Percentiles rank a stretch among this genome's conserved stretches.
These are phyloP conservation scores for Tangara arthus DNA, from an alignment of 2,797 vertebrate genomes.

Conservation along the genomic window DNA sequence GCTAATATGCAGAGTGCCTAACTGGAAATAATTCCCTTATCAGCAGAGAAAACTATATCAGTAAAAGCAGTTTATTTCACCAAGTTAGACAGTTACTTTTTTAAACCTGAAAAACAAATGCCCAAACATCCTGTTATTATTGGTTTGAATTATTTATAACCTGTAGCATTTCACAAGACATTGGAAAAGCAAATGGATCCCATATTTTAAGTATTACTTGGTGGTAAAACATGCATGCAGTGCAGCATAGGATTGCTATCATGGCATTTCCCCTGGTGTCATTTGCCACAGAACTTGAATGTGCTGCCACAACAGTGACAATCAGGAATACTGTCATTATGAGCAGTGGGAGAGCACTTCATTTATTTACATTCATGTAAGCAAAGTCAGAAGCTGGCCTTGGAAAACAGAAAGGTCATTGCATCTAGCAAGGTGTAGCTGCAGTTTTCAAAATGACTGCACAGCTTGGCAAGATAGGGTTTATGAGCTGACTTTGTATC, in stretches of 20 bases:
- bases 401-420: slow-evolving; percentile 20
- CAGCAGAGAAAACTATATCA: background rate
- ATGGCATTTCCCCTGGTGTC: background rate
- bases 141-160: slow-evolving; percentile 49
- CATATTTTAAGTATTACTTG: slow-evolving; percentile 37
- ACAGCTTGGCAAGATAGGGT: background rate
- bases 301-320: slow-evolving; percentile 13
- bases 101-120: slow-evolving; percentile 13
- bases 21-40: background rate
- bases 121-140: slow-evolving; percentile 2
- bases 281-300: background rate
- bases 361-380: slow-evolving; percentile 38
- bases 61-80: background rate
- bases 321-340: slow-evolving; percentile 24
- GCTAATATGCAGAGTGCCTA: background rate
- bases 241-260: slow-evolving; percentile 3
- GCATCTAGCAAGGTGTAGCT: background rate
- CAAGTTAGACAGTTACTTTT: background rate
- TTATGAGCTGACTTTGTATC: slow-evolving; percentile 5
- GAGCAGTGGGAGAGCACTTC: slow-evolving; percentile 22
- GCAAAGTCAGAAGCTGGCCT: slow-evolving; percentile 22
- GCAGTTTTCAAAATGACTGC: slow-evolving; percentile 23
- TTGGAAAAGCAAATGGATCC: slow-evolving; percentile 34
- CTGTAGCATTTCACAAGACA: slow-evolving; percentile 20
- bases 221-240: background rate